A percentile compares a stretch with the other conserved stretches of the same genome.
These are phyloP conservation scores for Beroe forskalii DNA, from an alignment of 37 sponge, comb jelly and placozoan genomes.

Conservation along the genomic window DNA sequence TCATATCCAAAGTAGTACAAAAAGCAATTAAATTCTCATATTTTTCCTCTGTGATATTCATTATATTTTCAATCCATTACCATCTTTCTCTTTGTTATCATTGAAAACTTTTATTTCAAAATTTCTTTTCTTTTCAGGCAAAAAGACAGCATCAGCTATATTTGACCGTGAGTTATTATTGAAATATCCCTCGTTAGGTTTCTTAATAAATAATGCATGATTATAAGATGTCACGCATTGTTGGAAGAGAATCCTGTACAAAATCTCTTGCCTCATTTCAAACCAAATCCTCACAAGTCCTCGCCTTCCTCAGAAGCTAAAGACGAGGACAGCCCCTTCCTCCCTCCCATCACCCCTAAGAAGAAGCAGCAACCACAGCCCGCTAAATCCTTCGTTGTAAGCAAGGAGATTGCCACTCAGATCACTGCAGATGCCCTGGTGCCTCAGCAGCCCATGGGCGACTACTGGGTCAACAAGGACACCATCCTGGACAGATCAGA, in stretches of 20 bases:
- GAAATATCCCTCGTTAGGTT: too few relatives aligned
- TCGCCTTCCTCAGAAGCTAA: neutral
- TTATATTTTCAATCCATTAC: too few relatives aligned
- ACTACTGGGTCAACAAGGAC: constrained; percentile 65
- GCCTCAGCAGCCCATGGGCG: constrained; percentile 50
- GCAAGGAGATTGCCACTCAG: constrained; percentile 61
- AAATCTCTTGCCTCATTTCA: too few relatives aligned
- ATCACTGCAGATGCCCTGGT: constrained; percentile 54
- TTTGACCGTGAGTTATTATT: constrained; percentile 22
- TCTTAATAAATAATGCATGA: too few relatives aligned
- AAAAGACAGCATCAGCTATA: constrained; percentile 10
- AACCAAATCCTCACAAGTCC: too few relatives aligned
- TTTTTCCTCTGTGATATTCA: too few relatives aligned
- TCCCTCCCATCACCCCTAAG: constrained; percentile 59
- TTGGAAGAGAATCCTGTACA: too few relatives aligned
- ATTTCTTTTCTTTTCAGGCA: constrained; percentile 1
- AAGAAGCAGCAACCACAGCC: neutral
- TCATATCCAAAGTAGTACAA: neutral
- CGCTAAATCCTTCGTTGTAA: constrained; percentile 41
- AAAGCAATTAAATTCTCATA: neutral
- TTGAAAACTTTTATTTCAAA: too few relatives aligned
- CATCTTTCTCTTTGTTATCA: too few relatives aligned
- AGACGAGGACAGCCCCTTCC: constrained; percentile 52
- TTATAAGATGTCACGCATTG: too few relatives aligned
- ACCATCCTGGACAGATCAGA: constrained; percentile 34